Base-by-base conservation (phyloP, 2,113 vertebrate species). In the Orcinus orca region DNA sequence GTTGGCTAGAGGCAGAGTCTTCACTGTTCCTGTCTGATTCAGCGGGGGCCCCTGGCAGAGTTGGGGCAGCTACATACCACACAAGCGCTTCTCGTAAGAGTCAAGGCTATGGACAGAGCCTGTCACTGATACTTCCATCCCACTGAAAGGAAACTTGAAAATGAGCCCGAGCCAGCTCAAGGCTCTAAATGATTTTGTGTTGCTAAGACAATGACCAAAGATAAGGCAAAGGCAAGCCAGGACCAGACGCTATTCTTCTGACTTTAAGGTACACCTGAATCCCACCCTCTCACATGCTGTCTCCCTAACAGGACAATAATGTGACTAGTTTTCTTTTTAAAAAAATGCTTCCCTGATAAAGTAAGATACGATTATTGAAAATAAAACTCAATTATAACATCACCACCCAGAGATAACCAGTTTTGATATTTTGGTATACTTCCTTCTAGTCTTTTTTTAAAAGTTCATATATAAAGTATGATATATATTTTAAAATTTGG, bases 401-500 rank as follows among this genome's bases (percentile, higher is more conserved):
- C 41, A 90, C 18, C 58, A 91, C n/a, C n/a, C 21, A 80, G 47
- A 76, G 76, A 83, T 26, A 87, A 62, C 13, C 20, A 95, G 76
- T 76, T 90, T 73, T 87, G 74, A 77, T 73, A 87, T 90, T 95
- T 36, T 79, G 15, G 13, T 63, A 90, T 12, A 97, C 18, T 92
- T 96, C n/a, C 68, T 88, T 92, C 17, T 83, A 90, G 20, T 26
- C n/a, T 73, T 94, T 92, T 58, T 50, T 11, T 29, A 21, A 44
- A 94, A 88, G 26, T 50, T 53, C 62, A 83, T 29, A 88, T 44
- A 58, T 25, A 62, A 2, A 74, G 7, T 50, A 70, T 65, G 25
- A 80, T 74, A 53, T 18, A 26, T 33, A 82, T 76, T 96, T 96
- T 55, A 94, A 93, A 97, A 96, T 80, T 41, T 94, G 55, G 83